phyloP scores from a whole-genome alignment of 2,888 invertebrate genomes.

The Nomada fucata region DNA sequence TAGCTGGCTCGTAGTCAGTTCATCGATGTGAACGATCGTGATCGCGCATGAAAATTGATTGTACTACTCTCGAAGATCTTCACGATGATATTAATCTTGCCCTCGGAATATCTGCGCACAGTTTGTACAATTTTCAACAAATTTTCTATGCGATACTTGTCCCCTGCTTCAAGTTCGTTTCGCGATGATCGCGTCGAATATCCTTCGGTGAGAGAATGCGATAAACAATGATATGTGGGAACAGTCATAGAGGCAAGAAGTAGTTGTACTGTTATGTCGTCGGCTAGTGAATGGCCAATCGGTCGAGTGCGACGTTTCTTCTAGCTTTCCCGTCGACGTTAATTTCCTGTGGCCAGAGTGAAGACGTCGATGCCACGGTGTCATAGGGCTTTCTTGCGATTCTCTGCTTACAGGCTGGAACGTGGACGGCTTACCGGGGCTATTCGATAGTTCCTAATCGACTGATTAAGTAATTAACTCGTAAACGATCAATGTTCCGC shows the following conservation, averaged over 20 bases:
- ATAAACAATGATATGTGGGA: neutral
- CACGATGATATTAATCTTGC: too few species aligned
- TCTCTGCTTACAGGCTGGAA: slow-evolving; percentile 22
- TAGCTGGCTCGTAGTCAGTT: neutral
- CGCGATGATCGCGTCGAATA: neutral
- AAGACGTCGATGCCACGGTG: slow-evolving; percentile 8
- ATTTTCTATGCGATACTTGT: too few species aligned
- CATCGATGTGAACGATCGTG: slow-evolving; percentile 19
- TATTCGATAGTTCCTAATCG: slow-evolving; percentile 37
- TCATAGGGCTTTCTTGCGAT: neutral
- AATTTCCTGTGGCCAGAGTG: slow-evolving; percentile 6
- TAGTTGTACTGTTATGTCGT: slow-evolving; percentile 11
- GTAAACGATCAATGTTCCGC: slow-evolving; percentile 31
- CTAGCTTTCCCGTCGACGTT: neutral
- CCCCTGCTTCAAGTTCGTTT: neutral
- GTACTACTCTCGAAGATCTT: too few species aligned
- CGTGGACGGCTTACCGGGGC: neutral
- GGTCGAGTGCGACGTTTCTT: slow-evolving; percentile 10
- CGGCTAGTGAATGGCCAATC: slow-evolving; percentile 5
- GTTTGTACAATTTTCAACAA: too few species aligned
- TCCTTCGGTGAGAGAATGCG: neutral
- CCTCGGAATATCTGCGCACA: too few species aligned
- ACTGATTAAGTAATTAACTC: slow-evolving; percentile 50
- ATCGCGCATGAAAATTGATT: neutral
- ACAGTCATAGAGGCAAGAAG: neutral